These are phyloP conservation scores for Lasioglossum pauxillum DNA, from an alignment of 2,888 invertebrate genomes.

Conservation along the genomic window DNA sequence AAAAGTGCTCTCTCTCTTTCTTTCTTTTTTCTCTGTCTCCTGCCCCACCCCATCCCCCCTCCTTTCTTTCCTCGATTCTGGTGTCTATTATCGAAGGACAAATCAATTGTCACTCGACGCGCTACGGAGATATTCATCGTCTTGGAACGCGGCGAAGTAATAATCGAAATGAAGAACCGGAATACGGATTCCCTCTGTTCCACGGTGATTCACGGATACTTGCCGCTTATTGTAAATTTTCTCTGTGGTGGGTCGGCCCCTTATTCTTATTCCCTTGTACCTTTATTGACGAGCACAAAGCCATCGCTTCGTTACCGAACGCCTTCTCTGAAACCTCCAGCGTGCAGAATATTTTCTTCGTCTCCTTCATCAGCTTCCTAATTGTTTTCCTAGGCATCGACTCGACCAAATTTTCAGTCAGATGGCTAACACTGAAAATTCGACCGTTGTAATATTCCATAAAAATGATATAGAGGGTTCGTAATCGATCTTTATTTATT, in stretches of 20 bases:
- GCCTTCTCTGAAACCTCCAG: neutral
- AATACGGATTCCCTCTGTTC: slow-evolving; percentile 22
- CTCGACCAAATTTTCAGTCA: neutral
- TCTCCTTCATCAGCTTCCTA: neutral
- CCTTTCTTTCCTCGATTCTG: neutral
- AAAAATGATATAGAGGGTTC: neutral
- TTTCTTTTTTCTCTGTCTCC: neutral
- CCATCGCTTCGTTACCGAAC: neutral
- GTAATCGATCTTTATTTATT: no score
- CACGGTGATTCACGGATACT: slow-evolving; percentile 23
- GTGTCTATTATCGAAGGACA: slow-evolving; percentile 32
- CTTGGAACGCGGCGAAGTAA: slow-evolving; percentile 11
- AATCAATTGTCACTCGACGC: slow-evolving; percentile 34
- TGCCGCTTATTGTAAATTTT: slow-evolving; percentile 11
- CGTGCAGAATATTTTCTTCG: neutral
- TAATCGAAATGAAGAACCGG: slow-evolving; percentile 26
- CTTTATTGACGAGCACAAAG: neutral
- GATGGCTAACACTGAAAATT: neutral
- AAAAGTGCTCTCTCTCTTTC: neutral
- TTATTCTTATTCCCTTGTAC: neutral
- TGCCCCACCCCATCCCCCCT: no score
- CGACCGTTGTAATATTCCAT: neutral
- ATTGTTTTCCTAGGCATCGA: neutral
- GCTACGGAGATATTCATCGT: neutral
- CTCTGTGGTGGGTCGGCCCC: neutral